Evolutionary conservation across 2,888 invertebrate genomes (phyloP), one percentile per base, ranked within the genome.

Genomic region (Lycocerus yunnanus): DNA sequence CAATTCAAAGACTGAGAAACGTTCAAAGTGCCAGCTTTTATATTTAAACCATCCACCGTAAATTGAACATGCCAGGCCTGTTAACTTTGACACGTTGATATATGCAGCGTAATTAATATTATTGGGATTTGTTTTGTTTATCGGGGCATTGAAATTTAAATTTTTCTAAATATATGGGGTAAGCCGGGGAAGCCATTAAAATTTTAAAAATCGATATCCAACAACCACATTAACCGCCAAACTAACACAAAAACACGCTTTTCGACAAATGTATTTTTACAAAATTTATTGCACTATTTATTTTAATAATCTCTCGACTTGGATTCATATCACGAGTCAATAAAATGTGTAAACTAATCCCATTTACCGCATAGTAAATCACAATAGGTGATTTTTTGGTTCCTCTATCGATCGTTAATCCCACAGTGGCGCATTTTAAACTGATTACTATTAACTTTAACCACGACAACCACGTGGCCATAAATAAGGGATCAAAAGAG

Each of bases 51-150:
- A 74, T 65, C 77, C 60, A 72, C 77, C 75, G 75, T 75, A 75
- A 78, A 78, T 77, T 71, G 71, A 78, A 78, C 77, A 78, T 74
- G 75, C 73, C 73, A 68, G 63, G 74, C 75, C 73, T 72, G 78
- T 80, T 81, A 78, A 76, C 80, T 81, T 80, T 79, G 80, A 76
- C 79, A 80, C 82, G 81, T 82, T 80, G 81, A 80, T 82, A 79
- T 82, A 81, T 81, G 80, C 82, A 82, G 80, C 81, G 82, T 84
- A 84, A 84, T 84, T 84, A 84, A 84, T 84, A 43, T 84, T 84
- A 84, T 84, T 82, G 83, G 83, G 82, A 84, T 84, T 84, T 84
- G 83, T 84, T 84, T 84, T 82, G 66, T 59, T 82, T 77, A 80
- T 80, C 74, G 80, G 18, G 20, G 65, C 58, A 63, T 18, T 66